phyloP scores from a whole-genome alignment of 2,888 invertebrate species.

The Xiphydria camelus region DNA sequence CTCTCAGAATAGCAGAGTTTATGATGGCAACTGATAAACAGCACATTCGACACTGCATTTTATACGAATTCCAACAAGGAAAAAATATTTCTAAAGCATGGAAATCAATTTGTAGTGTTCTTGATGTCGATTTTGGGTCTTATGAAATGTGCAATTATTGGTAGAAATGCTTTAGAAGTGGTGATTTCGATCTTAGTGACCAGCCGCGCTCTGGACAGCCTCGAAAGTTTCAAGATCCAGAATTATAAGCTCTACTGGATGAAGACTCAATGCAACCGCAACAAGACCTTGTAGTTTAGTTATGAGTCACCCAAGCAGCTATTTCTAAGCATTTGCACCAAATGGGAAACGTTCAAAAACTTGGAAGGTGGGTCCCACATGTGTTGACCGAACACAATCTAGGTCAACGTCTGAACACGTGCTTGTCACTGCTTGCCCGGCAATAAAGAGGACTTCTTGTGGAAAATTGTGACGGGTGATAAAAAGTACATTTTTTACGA shows the following conservation, averaged over 20 bases:
- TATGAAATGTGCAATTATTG: background rate
- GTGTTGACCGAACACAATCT: constrained; percentile 23
- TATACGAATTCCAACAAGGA: background rate
- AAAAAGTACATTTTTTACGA: background rate
- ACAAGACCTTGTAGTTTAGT: background rate
- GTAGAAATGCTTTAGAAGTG: background rate
- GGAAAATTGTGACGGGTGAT: background rate
- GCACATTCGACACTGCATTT: background rate
- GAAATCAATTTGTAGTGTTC: background rate
- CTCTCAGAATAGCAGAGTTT: background rate
- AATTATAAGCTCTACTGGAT: background rate
- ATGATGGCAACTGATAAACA: background rate
- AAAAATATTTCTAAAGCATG: background rate
- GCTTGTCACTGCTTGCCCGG: constrained; percentile 21
- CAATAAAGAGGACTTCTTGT: background rate
- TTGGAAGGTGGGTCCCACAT: constrained; percentile 25
- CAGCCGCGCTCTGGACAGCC: background rate
- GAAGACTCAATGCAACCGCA: background rate
- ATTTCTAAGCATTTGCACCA: background rate
- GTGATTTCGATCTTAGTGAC: background rate
- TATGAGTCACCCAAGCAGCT: background rate
- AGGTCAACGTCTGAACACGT: constrained; percentile 11
- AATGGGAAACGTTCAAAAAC: background rate
- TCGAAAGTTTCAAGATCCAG: background rate
- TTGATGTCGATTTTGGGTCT: background rate